A percentile compares a stretch with the other conserved stretches of the same genome.
Evolutionary conservation across 2,797 vertebrate genomes (phyloP).

Genomic region (Phalloptychus januarius): DNA sequence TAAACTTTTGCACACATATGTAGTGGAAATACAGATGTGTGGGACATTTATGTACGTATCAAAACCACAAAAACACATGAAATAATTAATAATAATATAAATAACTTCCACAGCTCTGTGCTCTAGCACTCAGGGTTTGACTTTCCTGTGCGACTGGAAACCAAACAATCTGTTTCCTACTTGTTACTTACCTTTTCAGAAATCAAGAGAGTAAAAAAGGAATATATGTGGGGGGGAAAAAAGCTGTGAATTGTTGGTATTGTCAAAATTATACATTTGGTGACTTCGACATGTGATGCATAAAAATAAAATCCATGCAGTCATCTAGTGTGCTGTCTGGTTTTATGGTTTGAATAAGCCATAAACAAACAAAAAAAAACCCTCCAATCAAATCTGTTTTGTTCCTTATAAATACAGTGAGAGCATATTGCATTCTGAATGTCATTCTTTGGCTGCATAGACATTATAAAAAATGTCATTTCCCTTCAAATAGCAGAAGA

Average conservation of each 20-base stretch:
- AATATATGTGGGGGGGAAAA: not conserved
- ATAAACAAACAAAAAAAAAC: not conserved
- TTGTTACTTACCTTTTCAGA: not conserved
- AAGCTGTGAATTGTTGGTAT: not conserved
- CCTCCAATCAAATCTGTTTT: slow-evolving; percentile 1
- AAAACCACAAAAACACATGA: not conserved
- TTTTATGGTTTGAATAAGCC: not conserved
- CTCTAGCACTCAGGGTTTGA: not conserved
- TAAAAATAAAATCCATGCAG: not conserved
- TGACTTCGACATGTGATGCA: not conserved
- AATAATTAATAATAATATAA: not conserved
- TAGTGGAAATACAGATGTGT: not conserved
- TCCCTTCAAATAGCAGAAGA: not conserved
- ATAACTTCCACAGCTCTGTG: not conserved
- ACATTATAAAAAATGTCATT: not conserved
- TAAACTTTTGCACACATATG: too few relatives aligned
- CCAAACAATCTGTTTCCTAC: not conserved
- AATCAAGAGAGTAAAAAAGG: not conserved
- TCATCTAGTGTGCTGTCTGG: not conserved
- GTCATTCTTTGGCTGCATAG: not conserved
- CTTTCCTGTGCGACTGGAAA: not conserved
- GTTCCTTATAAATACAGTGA: not conserved
- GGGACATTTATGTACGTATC: not conserved
- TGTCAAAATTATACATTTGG: not conserved
- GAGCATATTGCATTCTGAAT: not conserved